These are phyloP conservation scores for Drosophila koepferae DNA, from an alignment of 2,888 invertebrate species.

Conservation along the genomic window DNA sequence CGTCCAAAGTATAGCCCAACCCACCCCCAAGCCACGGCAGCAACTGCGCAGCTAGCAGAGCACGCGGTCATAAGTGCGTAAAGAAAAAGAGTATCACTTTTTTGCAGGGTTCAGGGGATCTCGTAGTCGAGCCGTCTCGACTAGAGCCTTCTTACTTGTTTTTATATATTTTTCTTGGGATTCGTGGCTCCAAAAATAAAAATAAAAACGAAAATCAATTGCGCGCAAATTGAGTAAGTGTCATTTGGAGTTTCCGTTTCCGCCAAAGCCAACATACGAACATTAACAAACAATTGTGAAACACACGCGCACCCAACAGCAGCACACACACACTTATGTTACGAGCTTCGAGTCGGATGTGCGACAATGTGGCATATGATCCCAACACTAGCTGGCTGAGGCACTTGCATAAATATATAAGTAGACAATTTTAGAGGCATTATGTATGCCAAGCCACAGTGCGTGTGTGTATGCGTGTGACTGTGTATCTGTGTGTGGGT, in stretches of 20 bases:
- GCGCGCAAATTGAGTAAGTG: conserved; percentile 72
- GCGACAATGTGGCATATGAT: conserved; percentile 74
- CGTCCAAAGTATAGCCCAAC: too few relatives aligned
- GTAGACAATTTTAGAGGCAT: conserved; percentile 70
- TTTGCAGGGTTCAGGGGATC: too few relatives aligned
- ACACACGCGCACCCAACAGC: conserved; percentile 4
- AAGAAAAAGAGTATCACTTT: too few relatives aligned
- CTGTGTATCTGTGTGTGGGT: conserved; percentile 21
- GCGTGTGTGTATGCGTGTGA: conserved; percentile 12
- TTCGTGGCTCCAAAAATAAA: conserved; percentile 18
- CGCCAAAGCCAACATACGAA: conserved; percentile 33
- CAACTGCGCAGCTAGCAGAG: too few relatives aligned
- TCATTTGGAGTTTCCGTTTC: conserved; percentile 69
- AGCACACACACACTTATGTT: conserved; percentile 27
- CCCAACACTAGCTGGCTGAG: conserved; percentile 52
- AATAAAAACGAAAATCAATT: conserved; percentile 57
- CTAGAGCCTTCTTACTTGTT: too few relatives aligned
- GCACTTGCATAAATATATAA: conserved; percentile 74
- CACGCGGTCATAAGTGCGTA: too few relatives aligned
- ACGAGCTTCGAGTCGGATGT: conserved; percentile 51
- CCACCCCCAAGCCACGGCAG: too few relatives aligned
- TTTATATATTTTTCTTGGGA: conserved; percentile 9
- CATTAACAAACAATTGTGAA: conserved; percentile 75
- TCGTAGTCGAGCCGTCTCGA: too few relatives aligned
- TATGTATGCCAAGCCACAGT: conserved; percentile 43